phyloP scores from a whole-genome alignment of 2,797 vertebrate species.

The Fringilla coelebs region DNA sequence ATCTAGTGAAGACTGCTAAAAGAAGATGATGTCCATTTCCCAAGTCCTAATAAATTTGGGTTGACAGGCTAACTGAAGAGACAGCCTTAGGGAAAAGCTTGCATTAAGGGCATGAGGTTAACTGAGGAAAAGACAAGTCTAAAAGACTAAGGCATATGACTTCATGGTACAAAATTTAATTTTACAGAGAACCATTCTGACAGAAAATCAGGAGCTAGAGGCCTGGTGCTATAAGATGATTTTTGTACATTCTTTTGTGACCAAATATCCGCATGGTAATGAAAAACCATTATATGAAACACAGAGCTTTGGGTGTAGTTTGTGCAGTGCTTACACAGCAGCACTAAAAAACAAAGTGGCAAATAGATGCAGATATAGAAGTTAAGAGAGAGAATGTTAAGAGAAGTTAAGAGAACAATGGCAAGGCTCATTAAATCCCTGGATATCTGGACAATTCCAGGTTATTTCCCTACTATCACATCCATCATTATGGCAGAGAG shows the following conservation, averaged over 20 bases:
- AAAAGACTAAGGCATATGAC: constrained; percentile 55
- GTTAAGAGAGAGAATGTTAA: too few relatives aligned
- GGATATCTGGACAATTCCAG: background rate
- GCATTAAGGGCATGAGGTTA: constrained; percentile 53
- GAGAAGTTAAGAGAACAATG: background rate
- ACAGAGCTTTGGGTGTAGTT: background rate
- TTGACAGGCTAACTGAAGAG: constrained; percentile 50
- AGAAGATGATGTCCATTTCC: constrained; percentile 42
- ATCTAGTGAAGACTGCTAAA: background rate
- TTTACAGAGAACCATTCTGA: constrained; percentile 15
- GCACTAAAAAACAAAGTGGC: background rate
- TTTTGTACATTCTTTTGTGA: background rate
- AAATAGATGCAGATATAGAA: background rate
- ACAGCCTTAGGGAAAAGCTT: background rate
- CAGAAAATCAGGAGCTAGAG: background rate
- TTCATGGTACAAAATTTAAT: constrained; percentile 26
- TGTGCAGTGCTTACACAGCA: background rate
- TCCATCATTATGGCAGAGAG: background rate
- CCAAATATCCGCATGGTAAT: background rate
- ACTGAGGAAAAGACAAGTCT: constrained; percentile 53
- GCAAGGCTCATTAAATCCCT: background rate
- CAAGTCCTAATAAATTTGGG: constrained; percentile 21
- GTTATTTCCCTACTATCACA: background rate
- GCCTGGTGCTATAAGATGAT: background rate
- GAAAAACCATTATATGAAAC: background rate